Evolutionary conservation across 2,113 vertebrate species (phyloP), one percentile per base, ranked within the genome.

Genomic region (Hymenochirus boettgeri): DNA sequence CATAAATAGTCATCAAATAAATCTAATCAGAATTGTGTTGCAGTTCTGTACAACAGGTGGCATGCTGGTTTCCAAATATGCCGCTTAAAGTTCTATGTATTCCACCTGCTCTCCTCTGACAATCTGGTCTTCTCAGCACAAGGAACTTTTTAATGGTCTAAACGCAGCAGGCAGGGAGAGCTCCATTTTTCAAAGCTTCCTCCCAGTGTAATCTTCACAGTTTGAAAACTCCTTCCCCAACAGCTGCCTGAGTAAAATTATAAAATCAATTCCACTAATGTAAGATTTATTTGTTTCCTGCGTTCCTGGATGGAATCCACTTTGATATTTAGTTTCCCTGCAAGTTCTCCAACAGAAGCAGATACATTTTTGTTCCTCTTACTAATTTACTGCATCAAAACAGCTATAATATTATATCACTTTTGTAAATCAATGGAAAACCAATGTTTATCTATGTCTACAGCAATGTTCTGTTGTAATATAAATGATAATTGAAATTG

Each of bases 221-320:
- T 39, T 59, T 42, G 51, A 19, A 42, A 45, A 35, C 37, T 51
- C 48, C 50, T 45, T 19, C 59, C 72, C 74, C 69, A n/a, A 52
- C 58, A 69, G 73, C 50, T 53, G 65, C 62, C 23, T 66, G 70
- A 67, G 67, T 47, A 62, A 69, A 74, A 63, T 61, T 73, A 63
- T 56, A 71, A 71, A 79, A 79, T 73, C 74, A 61, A 77, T 76
- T 71, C 71, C 6, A 8, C 57, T 59, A 74, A 70, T 17, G 22
- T 1, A 72, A 76, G 76, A 82, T 76, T 69, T 77, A 79, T 79
- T 63, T 70, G 72, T 60, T 31, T 25, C 13, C 15, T 17, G 13
- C 12, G 60, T 66, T 31, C 39, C 58, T 56, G 70, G 60, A 13
- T 53, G 50, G 75, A 76, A 72, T 37, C 61, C 56, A 72, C 70